These are phyloP conservation scores for Sternarchorhynchus goeldii DNA, from an alignment of 2,797 vertebrate species.

Conservation along the genomic window DNA sequence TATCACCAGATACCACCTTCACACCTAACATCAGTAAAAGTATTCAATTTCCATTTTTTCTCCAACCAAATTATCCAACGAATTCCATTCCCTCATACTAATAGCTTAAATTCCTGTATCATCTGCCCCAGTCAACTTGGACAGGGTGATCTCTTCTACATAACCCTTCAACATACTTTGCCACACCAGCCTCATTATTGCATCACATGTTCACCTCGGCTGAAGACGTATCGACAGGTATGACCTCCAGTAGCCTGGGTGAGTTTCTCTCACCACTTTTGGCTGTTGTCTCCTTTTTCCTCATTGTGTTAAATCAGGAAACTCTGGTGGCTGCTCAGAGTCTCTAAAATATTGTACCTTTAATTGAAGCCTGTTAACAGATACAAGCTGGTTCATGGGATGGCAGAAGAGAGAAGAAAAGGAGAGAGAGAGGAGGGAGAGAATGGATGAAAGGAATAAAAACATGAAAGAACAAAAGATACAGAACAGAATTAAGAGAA, in stretches of 20 bases:
- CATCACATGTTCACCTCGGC: neutral
- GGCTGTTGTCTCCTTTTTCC: slow-evolving; percentile 24
- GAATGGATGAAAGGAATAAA: slow-evolving; percentile 27
- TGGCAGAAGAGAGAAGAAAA: slow-evolving; percentile 34
- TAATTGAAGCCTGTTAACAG: slow-evolving; percentile 62
- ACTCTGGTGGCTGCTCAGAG: slow-evolving; percentile 55
- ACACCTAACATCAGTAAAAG: neutral
- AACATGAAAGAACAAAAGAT: slow-evolving; percentile 21
- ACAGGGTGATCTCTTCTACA: neutral
- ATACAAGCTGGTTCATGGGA: slow-evolving; percentile 38
- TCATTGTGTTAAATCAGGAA: slow-evolving; percentile 59
- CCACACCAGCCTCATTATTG: neutral
- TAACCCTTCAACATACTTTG: neutral
- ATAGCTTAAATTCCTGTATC: too few species aligned
- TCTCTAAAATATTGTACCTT: slow-evolving; percentile 58
- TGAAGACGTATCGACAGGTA: neutral
- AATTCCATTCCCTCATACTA: neutral
- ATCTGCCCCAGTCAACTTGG: too few species aligned
- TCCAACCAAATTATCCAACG: neutral
- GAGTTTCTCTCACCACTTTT: neutral
- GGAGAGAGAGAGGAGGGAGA: slow-evolving; percentile 32
- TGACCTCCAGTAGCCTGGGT: neutral
- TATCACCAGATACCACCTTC: neutral
- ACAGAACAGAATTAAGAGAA: slow-evolving; percentile 21
- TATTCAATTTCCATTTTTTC: neutral